Evolutionary conservation across 2,113 vertebrate species (phyloP), one percentile per base, ranked within the genome.

Genomic region (Toxotes jaculatrix): DNA sequence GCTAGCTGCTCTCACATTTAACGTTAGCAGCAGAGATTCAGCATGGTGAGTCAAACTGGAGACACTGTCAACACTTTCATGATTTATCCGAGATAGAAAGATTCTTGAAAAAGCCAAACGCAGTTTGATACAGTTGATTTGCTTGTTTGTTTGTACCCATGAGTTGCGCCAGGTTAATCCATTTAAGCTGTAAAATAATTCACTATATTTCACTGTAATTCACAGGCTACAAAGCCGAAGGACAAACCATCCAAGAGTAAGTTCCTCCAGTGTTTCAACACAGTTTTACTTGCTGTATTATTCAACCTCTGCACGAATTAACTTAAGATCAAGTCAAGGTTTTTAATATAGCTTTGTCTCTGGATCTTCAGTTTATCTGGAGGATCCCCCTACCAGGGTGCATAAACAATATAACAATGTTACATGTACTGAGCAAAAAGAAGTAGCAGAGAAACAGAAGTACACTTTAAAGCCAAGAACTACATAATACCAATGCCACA

Each of bases 171-270:
- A 11, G 4, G 21, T 17, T 36, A 1, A 55, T 71, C 9, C 13
- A 9, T 14, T 17, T 23, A 1, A 47, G 7, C 8, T 68, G 31
- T 36, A 49, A 31, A 36, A 51, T 23, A 51, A 77, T 19, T 51
- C 69, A 61, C 60, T 85, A 57, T 40, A 55, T 70, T 83, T 87
- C 66, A 76, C 55, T 21, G 27, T 62, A 69, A 36, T 65, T 68
- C 69, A 4, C 77, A 97, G 97, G 93, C 95, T 73, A 42, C 81
- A 47, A 96, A 93, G 82, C 16, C 67, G 78, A 97, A 88, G 80
- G 94, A 51, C 11, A 91, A 91, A 70, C 68, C 85, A 51, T 77
- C 90, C 19, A 93, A 91, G 93, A 91, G 97, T 98, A 80, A 79
- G 95, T 87, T 27, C 4, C 1, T 66, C 27, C 14, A 12, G 31